Evolutionary conservation across 1,140 invertebrate species (phyloP).

Genomic region (Sycophila sp.): DNA sequence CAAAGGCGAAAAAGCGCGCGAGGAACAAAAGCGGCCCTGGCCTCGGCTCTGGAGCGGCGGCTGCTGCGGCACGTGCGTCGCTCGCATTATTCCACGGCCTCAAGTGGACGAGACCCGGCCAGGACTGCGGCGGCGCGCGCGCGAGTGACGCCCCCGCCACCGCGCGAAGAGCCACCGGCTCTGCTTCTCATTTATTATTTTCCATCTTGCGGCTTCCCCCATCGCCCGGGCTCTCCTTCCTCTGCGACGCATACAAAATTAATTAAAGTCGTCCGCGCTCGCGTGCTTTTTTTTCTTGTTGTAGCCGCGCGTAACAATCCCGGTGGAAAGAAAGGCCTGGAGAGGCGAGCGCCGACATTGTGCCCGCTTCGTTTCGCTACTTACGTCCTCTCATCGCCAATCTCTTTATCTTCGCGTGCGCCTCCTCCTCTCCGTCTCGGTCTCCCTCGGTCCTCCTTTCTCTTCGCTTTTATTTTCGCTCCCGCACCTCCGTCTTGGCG

Average conservation of each 20-base stretch:
- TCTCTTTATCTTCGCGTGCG: background rate
- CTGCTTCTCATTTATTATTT: slow-evolving; percentile 36
- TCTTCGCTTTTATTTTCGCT: slow-evolving; percentile 27
- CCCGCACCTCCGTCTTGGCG: slow-evolving; percentile 28
- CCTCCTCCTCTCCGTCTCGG: background rate
- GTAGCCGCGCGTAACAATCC: too few relatives aligned
- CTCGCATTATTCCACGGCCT: slow-evolving; percentile 48
- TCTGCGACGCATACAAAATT: slow-evolving; percentile 57
- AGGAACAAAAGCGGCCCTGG: too few relatives aligned
- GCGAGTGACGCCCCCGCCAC: slow-evolving; percentile 1
- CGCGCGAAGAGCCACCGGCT: background rate
- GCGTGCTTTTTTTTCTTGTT: too few relatives aligned
- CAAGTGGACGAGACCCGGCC: slow-evolving; percentile 46
- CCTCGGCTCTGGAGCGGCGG: background rate
- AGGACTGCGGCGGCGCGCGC: slow-evolving; percentile 2
- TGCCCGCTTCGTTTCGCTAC: background rate
- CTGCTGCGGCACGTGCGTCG: slow-evolving; percentile 51
- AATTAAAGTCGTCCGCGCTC: slow-evolving; percentile 58
- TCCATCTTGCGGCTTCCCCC: slow-evolving; percentile 7
- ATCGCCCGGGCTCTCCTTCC: slow-evolving; percentile 45
- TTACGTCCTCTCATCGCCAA: background rate
- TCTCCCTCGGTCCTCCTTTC: slow-evolving; percentile 21
- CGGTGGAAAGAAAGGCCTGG: background rate
- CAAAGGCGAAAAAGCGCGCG: slow-evolving; percentile 10
- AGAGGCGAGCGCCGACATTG: background rate